Evolutionary conservation across 2,888 invertebrate species (phyloP).

Genomic region (Acrocyrtus sp.): DNA sequence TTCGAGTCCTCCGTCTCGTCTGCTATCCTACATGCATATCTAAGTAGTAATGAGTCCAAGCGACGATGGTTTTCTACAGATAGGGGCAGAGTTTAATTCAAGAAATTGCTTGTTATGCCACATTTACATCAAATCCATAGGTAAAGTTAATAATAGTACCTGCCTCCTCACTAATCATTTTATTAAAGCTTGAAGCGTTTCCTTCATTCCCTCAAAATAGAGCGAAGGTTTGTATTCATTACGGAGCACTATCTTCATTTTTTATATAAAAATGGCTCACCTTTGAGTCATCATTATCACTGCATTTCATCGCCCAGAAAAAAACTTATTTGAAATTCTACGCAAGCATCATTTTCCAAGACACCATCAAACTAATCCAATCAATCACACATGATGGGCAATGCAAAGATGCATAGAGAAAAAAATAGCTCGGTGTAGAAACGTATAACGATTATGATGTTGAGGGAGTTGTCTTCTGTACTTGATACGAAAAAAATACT

Average conservation of each 20-base stretch:
- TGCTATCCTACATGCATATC: too few species aligned
- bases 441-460: neutral
- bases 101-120: neutral
- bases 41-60: neutral
- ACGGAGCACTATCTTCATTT: neutral
- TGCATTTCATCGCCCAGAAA: conserved; percentile 26
- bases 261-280: neutral
- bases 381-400: neutral
- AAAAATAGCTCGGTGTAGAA: neutral
- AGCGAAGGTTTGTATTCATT: neutral
- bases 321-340: conserved; percentile 40
- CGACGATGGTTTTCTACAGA: neutral
- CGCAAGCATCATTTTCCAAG: conserved; percentile 12
- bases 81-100: too few species aligned
- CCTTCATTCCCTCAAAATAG: neutral
- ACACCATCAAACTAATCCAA: neutral
- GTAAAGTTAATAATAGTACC: neutral
- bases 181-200: neutral
- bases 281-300: conserved; percentile 37
- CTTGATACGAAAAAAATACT: conserved; percentile 12
- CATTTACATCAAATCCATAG: neutral
- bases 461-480: conserved; percentile 42
- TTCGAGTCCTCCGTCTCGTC: too few species aligned
- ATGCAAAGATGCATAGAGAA: neutral
- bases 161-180: neutral